Base-by-base conservation (phyloP, 2,797 vertebrate genomes). In the Lacerta agilis region DNA sequence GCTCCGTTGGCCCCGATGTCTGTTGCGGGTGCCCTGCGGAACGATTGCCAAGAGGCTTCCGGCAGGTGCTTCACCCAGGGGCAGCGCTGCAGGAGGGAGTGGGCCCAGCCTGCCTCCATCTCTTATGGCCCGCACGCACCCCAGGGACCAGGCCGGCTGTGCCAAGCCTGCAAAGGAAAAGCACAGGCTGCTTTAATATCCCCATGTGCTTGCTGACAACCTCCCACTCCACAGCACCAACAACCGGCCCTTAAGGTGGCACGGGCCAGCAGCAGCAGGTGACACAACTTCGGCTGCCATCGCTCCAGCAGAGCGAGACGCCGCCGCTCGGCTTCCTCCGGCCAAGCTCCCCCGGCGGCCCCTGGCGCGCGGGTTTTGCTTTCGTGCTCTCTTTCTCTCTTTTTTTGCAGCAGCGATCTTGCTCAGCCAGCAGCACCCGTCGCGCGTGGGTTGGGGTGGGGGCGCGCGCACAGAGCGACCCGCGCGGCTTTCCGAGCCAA, bases 231-330 rank as follows among this genome's bases (percentile, higher is more conserved):
- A 82, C 83, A 29, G 89, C 66, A n/a, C 69, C 88, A 91, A 86
- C 89, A 87, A 88, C 90, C 41, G 77, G 83, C n/a, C 27, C 90
- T 96, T 96, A 96, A 96, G 96, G 96, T 94, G 92, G 95, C 89
- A 69, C 92, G 0, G 10, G 10, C 17, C 18, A 45, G 43, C 23
- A 27, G 58, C 18, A 3, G 2, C 9, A 6, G 25, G 29, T 20
- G 77, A 71, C 15, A 71, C 15, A 73, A 17, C 23, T 8, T 5
- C 17, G 8, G 5, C 71, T 23, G 58, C 33, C 3, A 10, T 27
- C 20, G 0, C 8, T 10, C 45, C 64, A 64, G 10, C 15, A 1
- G 49, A 67, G 20, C 6, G 36, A 41, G 2, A 0, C 20, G 1
- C 7, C 0, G 49, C 0, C 4, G 0, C 25, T 0, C 5, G 33